Conservation (phyloP, 2,797 vertebrate genomes). For the Caiman crocodilus region DNA sequence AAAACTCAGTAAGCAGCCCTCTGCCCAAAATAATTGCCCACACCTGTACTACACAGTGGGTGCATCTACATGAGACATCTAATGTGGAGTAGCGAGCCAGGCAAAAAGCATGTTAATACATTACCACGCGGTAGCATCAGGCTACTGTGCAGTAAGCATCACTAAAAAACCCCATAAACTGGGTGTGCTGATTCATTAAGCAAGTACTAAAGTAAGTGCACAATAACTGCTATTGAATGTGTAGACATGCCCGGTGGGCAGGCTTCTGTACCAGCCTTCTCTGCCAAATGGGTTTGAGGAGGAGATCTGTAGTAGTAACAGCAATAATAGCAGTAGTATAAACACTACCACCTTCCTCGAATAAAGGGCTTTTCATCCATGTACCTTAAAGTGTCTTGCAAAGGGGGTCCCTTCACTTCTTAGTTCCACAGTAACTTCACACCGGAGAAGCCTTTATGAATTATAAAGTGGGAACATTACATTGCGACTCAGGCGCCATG, state of each 20-base stretch:
- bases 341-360: background rate
- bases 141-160: background rate
- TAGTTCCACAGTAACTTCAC: background rate
- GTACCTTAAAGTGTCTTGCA: background rate
- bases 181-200: too few relatives aligned
- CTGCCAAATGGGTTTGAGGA: constrained; percentile 36
- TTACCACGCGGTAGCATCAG: too few relatives aligned
- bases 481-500: background rate
- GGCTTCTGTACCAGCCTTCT: background rate
- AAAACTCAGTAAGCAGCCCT: too few relatives aligned
- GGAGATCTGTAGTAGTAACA: background rate
- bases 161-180: accelerated
- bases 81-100: too few relatives aligned
- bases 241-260: background rate
- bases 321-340: background rate
- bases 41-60: too few relatives aligned
- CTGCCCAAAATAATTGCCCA: too few relatives aligned
- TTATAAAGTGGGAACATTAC: background rate
- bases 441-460: background rate
- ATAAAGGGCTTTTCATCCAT: background rate
- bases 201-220: too few relatives aligned
- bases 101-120: too few relatives aligned
- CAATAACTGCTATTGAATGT: too few relatives aligned
- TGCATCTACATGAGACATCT: too few relatives aligned
- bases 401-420: background rate